Evolutionary conservation across 1,140 invertebrate genomes (phyloP).

Genomic region (Lasioglossum baleicum): DNA sequence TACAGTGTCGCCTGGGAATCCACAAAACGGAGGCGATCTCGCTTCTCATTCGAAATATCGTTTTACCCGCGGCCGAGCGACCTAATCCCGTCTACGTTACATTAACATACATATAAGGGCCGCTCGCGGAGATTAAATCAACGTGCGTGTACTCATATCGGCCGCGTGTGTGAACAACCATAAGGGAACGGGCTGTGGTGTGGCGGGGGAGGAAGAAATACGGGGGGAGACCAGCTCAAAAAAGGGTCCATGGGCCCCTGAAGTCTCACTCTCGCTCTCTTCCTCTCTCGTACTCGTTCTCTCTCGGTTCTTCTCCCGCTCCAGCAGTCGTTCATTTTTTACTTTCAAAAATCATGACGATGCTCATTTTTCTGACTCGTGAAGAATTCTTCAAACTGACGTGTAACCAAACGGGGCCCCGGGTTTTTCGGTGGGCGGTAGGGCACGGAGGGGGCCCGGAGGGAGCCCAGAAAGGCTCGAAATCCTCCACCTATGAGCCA

Average conservation of each 20-base stretch:
- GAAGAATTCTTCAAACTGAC: conserved; percentile 80
- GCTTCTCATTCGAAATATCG: conserved; percentile 25
- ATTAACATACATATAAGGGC: conserved; percentile 43
- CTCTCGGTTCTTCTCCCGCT: conserved; percentile 14
- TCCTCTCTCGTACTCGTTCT: conserved; percentile 17
- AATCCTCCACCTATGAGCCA: conserved; percentile 65
- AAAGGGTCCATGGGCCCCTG: conserved; percentile 59
- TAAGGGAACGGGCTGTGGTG: conserved; percentile 6
- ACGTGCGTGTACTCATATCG: conserved; percentile 36
- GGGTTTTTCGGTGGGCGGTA: conserved; percentile 58
- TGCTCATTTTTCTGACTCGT: conserved; percentile 81
- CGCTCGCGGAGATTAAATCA: conserved; percentile 38
- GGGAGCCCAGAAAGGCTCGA: conserved; percentile 46
- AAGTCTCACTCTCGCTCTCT: conserved; percentile 37
- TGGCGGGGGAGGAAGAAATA: conserved; percentile 44
- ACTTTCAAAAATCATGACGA: conserved; percentile 81
- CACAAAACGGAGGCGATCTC: conserved; percentile 17
- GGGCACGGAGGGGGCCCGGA: background rate
- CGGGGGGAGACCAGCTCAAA: conserved; percentile 44
- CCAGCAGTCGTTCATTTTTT: conserved; percentile 77
- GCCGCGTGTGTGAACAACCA: conserved; percentile 49
- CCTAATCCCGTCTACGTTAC: conserved; percentile 40
- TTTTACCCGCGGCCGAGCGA: conserved; percentile 21
- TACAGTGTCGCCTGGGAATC: background rate
- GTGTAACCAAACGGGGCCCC: conserved; percentile 76